Base-by-base conservation (phyloP, 2,113 vertebrate species). In the Etheostoma spectabile region DNA sequence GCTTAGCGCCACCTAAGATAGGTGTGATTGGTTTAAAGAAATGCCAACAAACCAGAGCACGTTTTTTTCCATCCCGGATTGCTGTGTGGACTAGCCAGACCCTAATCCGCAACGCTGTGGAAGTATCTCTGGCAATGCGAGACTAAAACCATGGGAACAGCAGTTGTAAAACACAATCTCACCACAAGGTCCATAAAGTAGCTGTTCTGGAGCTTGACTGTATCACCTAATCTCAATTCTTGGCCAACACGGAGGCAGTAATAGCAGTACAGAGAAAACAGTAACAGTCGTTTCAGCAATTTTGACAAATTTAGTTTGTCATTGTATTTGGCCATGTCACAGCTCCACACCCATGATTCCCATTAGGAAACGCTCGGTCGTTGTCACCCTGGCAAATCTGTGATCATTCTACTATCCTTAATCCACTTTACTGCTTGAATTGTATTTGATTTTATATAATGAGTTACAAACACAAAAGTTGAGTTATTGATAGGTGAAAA, bases 401-500 rank as follows among this genome's bases (percentile, higher is more conserved):
- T 49, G 63, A 81, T 77, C 75, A 62, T 73, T 67, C 53, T 12
- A 11, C 59, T 49, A 11, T 57, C 8, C 45, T 55, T n/a, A n/a
- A n/a, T 67, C 49, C 27, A 62, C 70, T 77, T 70, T 45, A 45
- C 67, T 52, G 57, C 59, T 77, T 82, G 4, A 65, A 72, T 72
- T 76, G 77, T 49, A 52, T 81, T 85, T 57, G 4, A 11, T 60
- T 67, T 38, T 33, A 74, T 38, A 61, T 83, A 90, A 87, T 57
- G 77, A 80, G 22, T 55, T 69, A 46, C 67, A 68, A n/a, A 81
- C 74, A 85, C 80, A 77, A 48, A 52, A 0, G 69, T 46, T 81
- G 82, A 80, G 64, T 88, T 86, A 91, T 63, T 85, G 86, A 87
- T 86, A 53, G 63, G 2, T 24, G 27, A 59, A 83, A 62, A 84